A percentile compares a stretch with the other conserved stretches of the same genome.
Evolutionary conservation across 2,113 vertebrate species (phyloP).

Genomic region (Anas platyrhynchos): DNA sequence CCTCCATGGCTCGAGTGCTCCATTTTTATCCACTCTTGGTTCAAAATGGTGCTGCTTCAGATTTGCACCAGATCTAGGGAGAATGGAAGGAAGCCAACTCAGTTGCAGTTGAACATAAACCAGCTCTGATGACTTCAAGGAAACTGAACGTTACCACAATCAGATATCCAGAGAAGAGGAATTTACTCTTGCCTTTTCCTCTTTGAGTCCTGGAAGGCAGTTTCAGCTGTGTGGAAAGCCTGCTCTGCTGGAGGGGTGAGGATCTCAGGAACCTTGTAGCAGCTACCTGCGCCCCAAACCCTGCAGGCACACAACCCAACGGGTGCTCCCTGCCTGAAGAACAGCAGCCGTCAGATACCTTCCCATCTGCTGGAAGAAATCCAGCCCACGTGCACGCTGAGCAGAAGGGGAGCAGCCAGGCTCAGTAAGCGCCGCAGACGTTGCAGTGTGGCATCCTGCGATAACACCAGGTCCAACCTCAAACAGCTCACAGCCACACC

Average conservation of each 20-base stretch:
- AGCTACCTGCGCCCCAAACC: neutral
- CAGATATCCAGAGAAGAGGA: constrained; percentile 29
- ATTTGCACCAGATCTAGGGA: neutral
- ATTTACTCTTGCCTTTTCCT: neutral
- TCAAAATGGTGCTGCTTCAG: neutral
- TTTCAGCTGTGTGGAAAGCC: neutral
- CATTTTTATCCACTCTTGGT: neutral
- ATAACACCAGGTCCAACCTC: neutral
- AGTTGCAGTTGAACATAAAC: constrained; percentile 57
- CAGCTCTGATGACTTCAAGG: constrained; percentile 32
- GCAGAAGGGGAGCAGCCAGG: neutral
- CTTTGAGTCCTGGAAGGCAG: neutral
- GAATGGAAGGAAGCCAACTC: neutral
- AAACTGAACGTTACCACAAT: constrained; percentile 40
- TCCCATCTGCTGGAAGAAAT: neutral
- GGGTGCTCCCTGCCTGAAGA: neutral
- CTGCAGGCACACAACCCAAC: neutral
- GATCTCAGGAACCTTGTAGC: neutral
- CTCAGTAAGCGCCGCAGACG: neutral
- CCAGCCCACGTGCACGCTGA: accelerated
- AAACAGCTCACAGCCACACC: neutral
- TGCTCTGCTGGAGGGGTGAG: neutral
- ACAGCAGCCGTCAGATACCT: accelerated
- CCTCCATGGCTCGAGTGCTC: neutral
- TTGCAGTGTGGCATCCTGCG: neutral